Conservation (phyloP, 2,888 invertebrate species). For the Drosophila neoperkinsi region DNA sequence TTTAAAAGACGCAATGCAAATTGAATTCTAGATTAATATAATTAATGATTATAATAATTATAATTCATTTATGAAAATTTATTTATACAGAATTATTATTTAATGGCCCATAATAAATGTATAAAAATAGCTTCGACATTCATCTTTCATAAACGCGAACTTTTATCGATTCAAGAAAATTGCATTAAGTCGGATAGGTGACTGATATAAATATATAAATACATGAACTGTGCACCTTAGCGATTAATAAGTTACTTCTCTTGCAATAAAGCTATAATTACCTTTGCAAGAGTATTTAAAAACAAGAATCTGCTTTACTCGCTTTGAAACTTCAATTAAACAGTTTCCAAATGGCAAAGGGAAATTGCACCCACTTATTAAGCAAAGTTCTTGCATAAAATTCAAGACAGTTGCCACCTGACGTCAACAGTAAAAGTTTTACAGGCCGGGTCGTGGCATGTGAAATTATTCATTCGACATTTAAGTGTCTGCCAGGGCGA, state of each 20-base stretch:
- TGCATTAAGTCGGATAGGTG: background rate
- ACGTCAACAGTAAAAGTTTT: conserved; percentile 60
- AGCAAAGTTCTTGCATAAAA: conserved; percentile 56
- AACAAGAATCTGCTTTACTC: background rate
- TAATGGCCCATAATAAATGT: background rate
- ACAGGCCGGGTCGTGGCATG: conserved; percentile 52
- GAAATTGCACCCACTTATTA: conserved; percentile 49
- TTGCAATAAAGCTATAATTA: background rate
- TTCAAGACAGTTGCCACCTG: conserved; percentile 39
- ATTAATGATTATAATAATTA: background rate
- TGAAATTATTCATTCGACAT: conserved; percentile 78
- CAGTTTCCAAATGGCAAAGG: conserved; percentile 33
- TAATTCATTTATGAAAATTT: background rate
- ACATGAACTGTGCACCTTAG: background rate
- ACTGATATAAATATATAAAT: background rate
- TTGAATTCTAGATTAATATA: background rate
- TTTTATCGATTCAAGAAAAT: no score
- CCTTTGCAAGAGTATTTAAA: background rate
- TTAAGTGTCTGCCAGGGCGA: conserved; percentile 71
- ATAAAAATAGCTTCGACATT: background rate
- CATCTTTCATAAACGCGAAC: background rate
- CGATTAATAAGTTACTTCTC: background rate
- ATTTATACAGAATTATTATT: background rate
- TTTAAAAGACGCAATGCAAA: background rate
- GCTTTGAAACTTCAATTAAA: conserved; percentile 50